Base-by-base conservation (phyloP, 2,888 invertebrate genomes). In the Nymphalis polychloros region DNA sequence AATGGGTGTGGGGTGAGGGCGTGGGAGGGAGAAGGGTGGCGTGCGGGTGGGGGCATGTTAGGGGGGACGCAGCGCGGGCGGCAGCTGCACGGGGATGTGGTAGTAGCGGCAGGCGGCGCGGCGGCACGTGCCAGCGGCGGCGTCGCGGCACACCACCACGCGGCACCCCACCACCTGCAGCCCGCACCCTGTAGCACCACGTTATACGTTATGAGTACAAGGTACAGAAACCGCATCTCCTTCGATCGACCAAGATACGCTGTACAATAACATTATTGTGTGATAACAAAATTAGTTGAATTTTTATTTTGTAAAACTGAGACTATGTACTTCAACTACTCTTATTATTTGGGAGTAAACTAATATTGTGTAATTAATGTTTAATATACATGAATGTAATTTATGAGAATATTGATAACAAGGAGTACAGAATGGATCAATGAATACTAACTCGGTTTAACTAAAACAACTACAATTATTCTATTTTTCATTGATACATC, bases 61-160 rank as follows among this genome's bases (percentile, higher is more conserved):
- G 73, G 92, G 93, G 75, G 93, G 92, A 75, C 89, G 87, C 77
- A 90, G 87, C 84, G 97, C 97, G 85, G 97, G 97, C 85, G 97
- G 97, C 94, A 97, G 93, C 86, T 95, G 95, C 90, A 97, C 95
- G 85, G 98, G 97, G 95, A 98, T 97, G 95, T 98, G 98, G 95
- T 98, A 98, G 95, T 97, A 98, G 95, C 98, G 98, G 96, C 98
- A 98, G 93, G 96, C 95, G 93, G 97, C 96, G 93, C 98, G 97
- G 89, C 96, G 95, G 93, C 98, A 98, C 93, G 96, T 95, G 93
- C 97, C 97, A 92, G 97, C 97, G 86, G 97, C 97, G 91, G 97
- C 97, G 94, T 98, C 98, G 92, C 98, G 97, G 93, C 98, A 98
- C 90, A 98, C 98, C 92, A 97, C 97, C 94, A 98, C 98, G 93